Conservation (phyloP, 2,888 invertebrate species). For the Ceraclea dissimilis region DNA sequence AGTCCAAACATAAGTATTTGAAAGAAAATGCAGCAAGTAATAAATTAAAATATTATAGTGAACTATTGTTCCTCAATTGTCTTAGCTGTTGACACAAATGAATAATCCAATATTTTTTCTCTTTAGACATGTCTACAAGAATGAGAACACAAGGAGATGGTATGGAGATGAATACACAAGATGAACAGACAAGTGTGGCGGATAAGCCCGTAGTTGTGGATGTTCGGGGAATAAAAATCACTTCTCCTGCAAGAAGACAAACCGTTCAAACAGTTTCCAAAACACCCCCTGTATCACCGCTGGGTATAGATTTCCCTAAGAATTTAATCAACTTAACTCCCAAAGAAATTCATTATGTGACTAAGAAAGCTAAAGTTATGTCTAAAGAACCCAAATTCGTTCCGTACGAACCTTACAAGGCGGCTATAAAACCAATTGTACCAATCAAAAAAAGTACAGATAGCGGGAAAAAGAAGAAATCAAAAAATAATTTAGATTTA, state of each 20-base stretch:
- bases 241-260: slow-evolving; percentile 14
- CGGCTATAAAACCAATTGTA: slow-evolving; percentile 72
- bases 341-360: slow-evolving; percentile 50
- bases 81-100: no score
- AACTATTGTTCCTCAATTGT: no score
- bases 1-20: no score
- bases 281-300: not conserved
- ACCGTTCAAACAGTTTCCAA: slow-evolving; percentile 25
- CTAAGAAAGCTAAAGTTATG: slow-evolving; percentile 46
- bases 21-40: no score
- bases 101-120: no score
- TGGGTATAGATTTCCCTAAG: slow-evolving; percentile 43
- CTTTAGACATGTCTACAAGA: slow-evolving; percentile 28
- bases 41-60: no score
- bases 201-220: slow-evolving; percentile 11
- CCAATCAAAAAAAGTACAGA: slow-evolving; percentile 41
- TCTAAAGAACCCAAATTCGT: slow-evolving; percentile 74
- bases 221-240: not conserved
- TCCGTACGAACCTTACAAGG: slow-evolving; percentile 83
- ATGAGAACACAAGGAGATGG: slow-evolving; percentile 68
- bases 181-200: slow-evolving; percentile 30
- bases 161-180: slow-evolving; percentile 54
- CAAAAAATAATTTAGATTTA: slow-evolving; percentile 56
- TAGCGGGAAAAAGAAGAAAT: slow-evolving; percentile 35
- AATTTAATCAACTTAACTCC: slow-evolving; percentile 56